Conservation (phyloP, 2,113 vertebrate genomes). For the Oreotrochilus melanogaster region DNA sequence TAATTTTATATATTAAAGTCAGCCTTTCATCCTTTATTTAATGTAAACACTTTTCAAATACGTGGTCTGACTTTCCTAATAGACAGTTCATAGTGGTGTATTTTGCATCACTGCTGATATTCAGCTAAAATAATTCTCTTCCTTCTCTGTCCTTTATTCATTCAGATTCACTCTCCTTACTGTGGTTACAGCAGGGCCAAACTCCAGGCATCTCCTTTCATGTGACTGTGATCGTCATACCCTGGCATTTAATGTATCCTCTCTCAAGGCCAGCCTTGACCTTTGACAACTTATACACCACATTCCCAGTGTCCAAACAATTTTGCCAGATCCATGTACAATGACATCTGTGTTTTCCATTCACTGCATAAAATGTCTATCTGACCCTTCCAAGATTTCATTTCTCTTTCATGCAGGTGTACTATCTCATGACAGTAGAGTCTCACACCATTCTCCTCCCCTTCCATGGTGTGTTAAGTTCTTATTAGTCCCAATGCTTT, state of each 20-base stretch:
- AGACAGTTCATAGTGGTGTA: background rate
- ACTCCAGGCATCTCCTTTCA: background rate
- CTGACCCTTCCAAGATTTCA: background rate
- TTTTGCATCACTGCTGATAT: background rate
- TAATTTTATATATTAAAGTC: background rate
- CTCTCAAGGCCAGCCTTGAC: background rate
- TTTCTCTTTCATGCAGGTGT: rapidly evolving
- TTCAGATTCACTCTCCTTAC: rapidly evolving
- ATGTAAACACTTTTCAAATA: background rate
- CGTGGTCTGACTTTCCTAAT: background rate
- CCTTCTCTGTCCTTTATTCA: background rate
- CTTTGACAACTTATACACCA: rapidly evolving
- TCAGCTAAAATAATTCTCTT: background rate
- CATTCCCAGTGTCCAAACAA: rapidly evolving
- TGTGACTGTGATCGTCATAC: rapidly evolving
- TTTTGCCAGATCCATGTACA: background rate
- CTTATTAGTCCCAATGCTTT: background rate
- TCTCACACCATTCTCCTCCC: background rate
- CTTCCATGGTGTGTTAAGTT: background rate
- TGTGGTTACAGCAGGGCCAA: background rate
- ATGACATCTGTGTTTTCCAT: background rate
- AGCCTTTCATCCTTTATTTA: background rate
- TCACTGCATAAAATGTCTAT: background rate
- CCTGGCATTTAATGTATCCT: rapidly evolving
- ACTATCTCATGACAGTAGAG: background rate